Evolutionary conservation across 2,113 vertebrate genomes (phyloP).

Genomic region (Leptobrachium ailaonicum): DNA sequence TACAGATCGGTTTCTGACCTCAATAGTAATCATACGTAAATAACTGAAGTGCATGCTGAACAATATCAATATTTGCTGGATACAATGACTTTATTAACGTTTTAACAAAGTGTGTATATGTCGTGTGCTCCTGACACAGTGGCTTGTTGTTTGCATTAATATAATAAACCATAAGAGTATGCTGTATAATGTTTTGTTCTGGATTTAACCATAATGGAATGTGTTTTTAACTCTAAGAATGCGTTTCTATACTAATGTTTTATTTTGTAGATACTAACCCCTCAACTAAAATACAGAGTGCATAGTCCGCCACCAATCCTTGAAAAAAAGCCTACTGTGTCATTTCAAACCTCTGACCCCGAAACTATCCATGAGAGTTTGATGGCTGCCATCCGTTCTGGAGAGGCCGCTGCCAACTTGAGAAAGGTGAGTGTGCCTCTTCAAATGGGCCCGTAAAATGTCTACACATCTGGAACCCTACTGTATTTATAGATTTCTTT

Average conservation of each 20-base stretch:
- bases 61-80: too few relatives aligned
- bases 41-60: too few relatives aligned
- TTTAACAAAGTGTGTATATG: too few relatives aligned
- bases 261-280: conserved; percentile 63
- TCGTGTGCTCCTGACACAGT: too few relatives aligned
- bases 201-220: neutral
- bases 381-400: conserved; percentile 76
- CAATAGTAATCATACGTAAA: too few relatives aligned
- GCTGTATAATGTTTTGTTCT: neutral
- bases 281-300: conserved; percentile 61
- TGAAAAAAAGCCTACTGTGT: conserved; percentile 58
- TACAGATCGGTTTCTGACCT: too few relatives aligned
- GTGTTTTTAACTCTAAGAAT: conserved; percentile 21
- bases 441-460: neutral
- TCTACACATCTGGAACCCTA: too few relatives aligned
- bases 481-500: too few relatives aligned
- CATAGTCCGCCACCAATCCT: conserved; percentile 57
- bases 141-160: too few relatives aligned
- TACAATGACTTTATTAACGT: too few relatives aligned
- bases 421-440: conserved; percentile 68
- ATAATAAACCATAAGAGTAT: neutral
- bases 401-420: conserved; percentile 76
- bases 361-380: conserved; percentile 74
- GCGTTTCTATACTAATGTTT: conserved; percentile 26
- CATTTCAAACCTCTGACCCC: conserved; percentile 67